phyloP scores from a whole-genome alignment of 2,888 invertebrate species.

The Schizaphis graminum region DNA sequence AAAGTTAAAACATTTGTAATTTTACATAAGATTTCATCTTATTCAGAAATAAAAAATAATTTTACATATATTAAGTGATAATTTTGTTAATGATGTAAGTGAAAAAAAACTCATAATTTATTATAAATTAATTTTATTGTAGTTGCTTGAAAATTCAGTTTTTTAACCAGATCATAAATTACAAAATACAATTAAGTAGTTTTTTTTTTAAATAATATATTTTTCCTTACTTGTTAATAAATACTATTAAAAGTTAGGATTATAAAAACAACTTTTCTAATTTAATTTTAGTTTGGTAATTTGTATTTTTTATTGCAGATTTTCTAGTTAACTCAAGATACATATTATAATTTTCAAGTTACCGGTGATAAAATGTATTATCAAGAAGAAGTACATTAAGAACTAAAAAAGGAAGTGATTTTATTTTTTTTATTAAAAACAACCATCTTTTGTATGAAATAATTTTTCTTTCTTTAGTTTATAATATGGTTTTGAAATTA shows the following conservation, averaged over 20 bases:
- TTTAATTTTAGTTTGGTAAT: neutral
- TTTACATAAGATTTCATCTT: too few species aligned
- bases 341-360: slow-evolving; percentile 37
- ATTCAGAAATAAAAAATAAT: neutral
- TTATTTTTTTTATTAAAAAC: neutral
- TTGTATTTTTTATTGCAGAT: slow-evolving; percentile 50
- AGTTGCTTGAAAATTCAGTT: too few species aligned
- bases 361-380: neutral
- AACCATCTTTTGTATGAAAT: neutral
- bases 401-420: neutral
- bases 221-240: neutral
- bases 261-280: neutral
- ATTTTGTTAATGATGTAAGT: neutral
- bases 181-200: neutral
- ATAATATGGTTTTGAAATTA: neutral
- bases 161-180: neutral
- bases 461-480: neutral
- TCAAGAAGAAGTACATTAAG: slow-evolving; percentile 17
- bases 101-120: neutral
- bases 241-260: neutral
- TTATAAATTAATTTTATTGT: neutral
- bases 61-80: neutral
- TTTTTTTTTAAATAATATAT: neutral
- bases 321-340: slow-evolving; percentile 41
- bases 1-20: too few species aligned